These are phyloP conservation scores for Caenorhabditis drosophilae DNA, from an alignment of 2,888 invertebrate genomes.

Conservation along the genomic window DNA sequence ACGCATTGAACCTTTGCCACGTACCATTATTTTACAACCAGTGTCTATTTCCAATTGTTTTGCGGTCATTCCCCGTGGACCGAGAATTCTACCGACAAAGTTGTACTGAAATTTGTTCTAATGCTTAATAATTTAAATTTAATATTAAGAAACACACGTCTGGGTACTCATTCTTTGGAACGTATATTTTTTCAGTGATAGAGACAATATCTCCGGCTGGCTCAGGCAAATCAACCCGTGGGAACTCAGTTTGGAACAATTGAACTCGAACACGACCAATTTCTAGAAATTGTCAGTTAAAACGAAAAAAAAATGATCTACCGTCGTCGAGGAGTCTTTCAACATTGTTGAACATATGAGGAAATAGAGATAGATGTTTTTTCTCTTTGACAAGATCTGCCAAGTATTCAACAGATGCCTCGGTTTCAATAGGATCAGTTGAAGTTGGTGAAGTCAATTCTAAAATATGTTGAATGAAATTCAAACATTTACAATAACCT, in stretches of 20 bases:
- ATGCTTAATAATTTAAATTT: too few relatives aligned
- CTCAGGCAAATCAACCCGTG: conserved; percentile 77
- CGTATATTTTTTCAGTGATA: conserved; percentile 97
- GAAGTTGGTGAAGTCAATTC: conserved; percentile 16
- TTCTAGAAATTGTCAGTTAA: conserved; percentile 77
- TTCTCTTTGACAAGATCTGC: conserved; percentile 58
- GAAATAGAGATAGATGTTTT: conserved; percentile 57
- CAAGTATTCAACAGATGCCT: conserved; percentile 54
- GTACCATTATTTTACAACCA: conserved; percentile 99
- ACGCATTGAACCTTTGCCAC: conserved; percentile 79
- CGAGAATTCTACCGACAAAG: conserved; percentile 98
- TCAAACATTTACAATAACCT: too few relatives aligned
- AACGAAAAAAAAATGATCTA: neutral
- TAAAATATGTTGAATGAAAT: too few relatives aligned
- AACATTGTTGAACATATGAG: conserved; percentile 57
- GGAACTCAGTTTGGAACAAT: conserved; percentile 95
- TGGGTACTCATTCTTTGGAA: conserved; percentile 98
- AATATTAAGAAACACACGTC: conserved; percentile 77
- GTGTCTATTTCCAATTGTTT: conserved; percentile 99
- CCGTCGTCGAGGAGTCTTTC: conserved; percentile 60
- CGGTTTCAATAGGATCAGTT: conserved; percentile 26
- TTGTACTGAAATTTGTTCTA: conserved; percentile 96
- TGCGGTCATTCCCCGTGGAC: conserved; percentile 99
- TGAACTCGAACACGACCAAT: conserved; percentile 95
- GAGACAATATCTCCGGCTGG: conserved; percentile 77